Conservation (phyloP, 2,888 invertebrate species). For the Venusia cambrica region DNA sequence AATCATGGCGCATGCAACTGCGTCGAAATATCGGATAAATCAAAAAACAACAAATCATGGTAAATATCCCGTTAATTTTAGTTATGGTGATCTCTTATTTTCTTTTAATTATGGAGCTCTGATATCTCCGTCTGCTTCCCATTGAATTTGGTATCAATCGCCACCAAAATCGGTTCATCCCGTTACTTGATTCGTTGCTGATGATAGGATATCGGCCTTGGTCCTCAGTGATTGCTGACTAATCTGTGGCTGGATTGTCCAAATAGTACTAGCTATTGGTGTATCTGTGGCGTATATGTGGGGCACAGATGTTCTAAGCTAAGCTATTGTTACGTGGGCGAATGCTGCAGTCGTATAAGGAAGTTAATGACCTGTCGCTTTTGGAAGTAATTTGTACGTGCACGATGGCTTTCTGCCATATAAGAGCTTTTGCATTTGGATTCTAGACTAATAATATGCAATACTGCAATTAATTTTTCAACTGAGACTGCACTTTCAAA, state of each 20-base stretch:
- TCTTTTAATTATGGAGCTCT: conserved; percentile 6
- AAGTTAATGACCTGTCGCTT: conserved; percentile 30
- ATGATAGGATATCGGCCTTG: conserved; percentile 63
- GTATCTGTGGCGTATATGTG: conserved; percentile 39
- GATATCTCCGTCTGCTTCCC: conserved; percentile 25
- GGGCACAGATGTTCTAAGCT: conserved; percentile 61
- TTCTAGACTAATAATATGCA: too few relatives aligned
- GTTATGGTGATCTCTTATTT: too few relatives aligned
- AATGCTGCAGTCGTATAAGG: conserved; percentile 26
- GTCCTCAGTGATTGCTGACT: conserved; percentile 1
- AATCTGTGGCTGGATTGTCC: conserved; percentile 4
- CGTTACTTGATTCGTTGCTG: conserved; percentile 50
- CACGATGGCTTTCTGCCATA: conserved; percentile 6
- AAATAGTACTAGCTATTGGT: conserved; percentile 6
- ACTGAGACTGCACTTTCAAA: too few relatives aligned
- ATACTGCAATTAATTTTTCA: too few relatives aligned
- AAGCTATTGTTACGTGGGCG: conserved; percentile 36
- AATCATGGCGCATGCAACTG: too few relatives aligned
- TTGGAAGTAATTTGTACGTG: conserved; percentile 31
- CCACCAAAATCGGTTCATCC: conserved; percentile 42
- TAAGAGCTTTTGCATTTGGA: too few relatives aligned
- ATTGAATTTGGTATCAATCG: conserved; percentile 46
- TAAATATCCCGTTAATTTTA: too few relatives aligned
- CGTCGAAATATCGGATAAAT: too few relatives aligned
- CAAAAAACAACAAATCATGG: too few relatives aligned